phyloP scores from a whole-genome alignment of 2,113 vertebrate genomes.

The Myodes glareolus region DNA sequence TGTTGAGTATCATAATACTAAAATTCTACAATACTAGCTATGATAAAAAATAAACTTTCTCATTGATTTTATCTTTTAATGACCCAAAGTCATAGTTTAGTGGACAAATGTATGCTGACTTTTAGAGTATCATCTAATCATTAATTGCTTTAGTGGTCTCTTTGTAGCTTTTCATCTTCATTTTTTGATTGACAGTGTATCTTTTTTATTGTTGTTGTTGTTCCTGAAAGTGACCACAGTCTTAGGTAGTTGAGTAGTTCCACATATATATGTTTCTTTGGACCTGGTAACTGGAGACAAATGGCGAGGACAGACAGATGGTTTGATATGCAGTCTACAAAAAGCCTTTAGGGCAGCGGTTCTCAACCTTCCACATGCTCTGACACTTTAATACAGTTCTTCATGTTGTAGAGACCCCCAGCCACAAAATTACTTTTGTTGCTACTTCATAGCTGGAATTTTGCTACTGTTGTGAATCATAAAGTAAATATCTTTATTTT shows the following conservation, averaged over 20 bases:
- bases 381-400: neutral
- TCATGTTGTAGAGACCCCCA: neutral
- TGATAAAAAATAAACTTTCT: constrained; percentile 30
- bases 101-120: neutral
- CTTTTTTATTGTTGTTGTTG: neutral
- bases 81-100: neutral
- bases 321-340: neutral
- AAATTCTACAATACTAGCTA: neutral
- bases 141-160: neutral
- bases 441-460: neutral
- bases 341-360: too few relatives aligned
- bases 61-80: constrained; percentile 21
- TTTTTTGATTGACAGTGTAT: neutral
- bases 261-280: neutral
- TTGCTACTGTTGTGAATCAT: neutral
- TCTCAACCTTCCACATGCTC: neutral
- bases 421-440: neutral
- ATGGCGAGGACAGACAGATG: neutral
- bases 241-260: neutral
- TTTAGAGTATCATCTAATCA: constrained; percentile 4
- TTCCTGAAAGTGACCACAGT: neutral
- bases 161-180: neutral
- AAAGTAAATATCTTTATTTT: neutral
- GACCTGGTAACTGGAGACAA: neutral
- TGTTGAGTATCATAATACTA: constrained; percentile 38